phyloP scores from a whole-genome alignment of 2,888 invertebrate species.

The Papilio demoleus region DNA sequence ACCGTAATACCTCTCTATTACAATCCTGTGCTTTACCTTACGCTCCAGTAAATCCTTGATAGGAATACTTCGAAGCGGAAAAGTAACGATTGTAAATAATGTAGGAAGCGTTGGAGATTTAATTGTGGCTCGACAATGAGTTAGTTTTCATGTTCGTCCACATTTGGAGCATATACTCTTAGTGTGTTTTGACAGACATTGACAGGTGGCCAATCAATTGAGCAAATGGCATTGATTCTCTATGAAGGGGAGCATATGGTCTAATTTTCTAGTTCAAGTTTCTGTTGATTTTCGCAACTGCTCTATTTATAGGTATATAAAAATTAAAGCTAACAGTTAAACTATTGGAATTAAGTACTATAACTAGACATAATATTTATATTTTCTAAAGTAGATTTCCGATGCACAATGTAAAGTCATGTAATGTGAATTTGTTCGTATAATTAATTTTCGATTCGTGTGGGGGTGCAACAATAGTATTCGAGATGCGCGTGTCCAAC shows the following conservation, averaged over 20 bases:
- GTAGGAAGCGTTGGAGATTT: slow-evolving; percentile 24
- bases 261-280: slow-evolving; percentile 8
- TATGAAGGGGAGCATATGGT: not conserved
- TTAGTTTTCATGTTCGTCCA: too few relatives aligned
- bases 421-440: slow-evolving; percentile 60
- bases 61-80: slow-evolving; percentile 23
- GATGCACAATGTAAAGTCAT: slow-evolving; percentile 50
- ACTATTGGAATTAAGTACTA: not conserved
- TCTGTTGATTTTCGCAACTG: not conserved
- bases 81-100: slow-evolving; percentile 20
- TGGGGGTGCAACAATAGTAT: slow-evolving; percentile 67
- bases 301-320: too few relatives aligned
- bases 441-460: slow-evolving; percentile 65
- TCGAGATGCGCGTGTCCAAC: slow-evolving; percentile 64
- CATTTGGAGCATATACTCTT: too few relatives aligned
- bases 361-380: not conserved
- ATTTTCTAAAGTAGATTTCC: not conserved
- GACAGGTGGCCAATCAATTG: slow-evolving; percentile 20
- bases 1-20: slow-evolving; percentile 67
- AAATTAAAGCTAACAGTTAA: not conserved
- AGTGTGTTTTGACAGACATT: too few relatives aligned
- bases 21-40: slow-evolving; percentile 45
- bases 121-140: not conserved
- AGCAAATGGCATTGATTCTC: not conserved
- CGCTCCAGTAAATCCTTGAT: slow-evolving; percentile 38